Percentiles rank a stretch among this genome's conserved stretches.
Evolutionary conservation across 2,888 invertebrate species (phyloP).

Genomic region (Corbicula japonica): DNA sequence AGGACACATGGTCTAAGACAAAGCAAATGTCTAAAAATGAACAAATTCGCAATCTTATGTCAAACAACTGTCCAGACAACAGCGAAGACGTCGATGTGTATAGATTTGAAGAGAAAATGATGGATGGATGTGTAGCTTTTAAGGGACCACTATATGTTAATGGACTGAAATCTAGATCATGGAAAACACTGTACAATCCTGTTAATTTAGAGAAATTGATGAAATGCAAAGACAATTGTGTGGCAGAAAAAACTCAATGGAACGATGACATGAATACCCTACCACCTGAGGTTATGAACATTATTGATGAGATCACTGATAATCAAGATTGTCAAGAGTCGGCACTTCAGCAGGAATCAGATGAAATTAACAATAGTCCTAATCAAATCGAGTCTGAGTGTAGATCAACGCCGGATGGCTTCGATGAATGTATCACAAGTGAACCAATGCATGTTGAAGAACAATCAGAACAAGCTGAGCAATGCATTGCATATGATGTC

Average conservation of each 20-base stretch:
- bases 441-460: no score
- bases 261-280: background rate
- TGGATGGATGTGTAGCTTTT: background rate
- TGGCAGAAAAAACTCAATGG: background rate
- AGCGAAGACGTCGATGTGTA: background rate
- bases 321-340: no score
- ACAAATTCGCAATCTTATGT: conserved; percentile 11
- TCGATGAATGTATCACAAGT: no score
- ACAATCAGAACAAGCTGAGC: no score
- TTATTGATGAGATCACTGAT: background rate
- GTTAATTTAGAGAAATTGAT: background rate
- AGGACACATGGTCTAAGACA: conserved; percentile 25
- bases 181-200: conserved; percentile 29
- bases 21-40: conserved; percentile 17
- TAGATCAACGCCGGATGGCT: no score
- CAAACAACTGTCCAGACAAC: background rate
- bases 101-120: background rate
- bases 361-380: no score
- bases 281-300: background rate
- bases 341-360: no score
- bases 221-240: background rate
- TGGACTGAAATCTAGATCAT: background rate
- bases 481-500: no score
- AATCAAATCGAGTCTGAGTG: no score
- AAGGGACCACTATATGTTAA: conserved; percentile 1